Base-by-base conservation (phyloP, 2,888 invertebrate species). In the Chelonus formosanus region DNA sequence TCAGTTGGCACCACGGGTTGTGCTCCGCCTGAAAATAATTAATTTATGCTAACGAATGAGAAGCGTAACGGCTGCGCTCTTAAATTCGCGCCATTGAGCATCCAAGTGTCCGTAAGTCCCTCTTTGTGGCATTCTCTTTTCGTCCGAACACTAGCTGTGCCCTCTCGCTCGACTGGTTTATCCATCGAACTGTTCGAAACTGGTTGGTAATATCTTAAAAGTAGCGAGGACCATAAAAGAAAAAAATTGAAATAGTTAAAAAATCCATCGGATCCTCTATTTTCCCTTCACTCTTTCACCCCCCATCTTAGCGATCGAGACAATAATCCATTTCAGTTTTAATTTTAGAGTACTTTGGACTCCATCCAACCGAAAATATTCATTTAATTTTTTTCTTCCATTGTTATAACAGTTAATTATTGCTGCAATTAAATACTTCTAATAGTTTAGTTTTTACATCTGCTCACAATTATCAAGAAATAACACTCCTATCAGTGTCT, bases 11-110 rank as follows among this genome's bases (percentile, higher is more conserved):
- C 70, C 67, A 70, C 70, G 45, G 57, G 48, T 10, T 52, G 44
- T 70, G 74, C 68, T 68, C 62, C 65, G 70, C 71, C 70, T 73
- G 77, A 77, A 78, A 79, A 82, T 82, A 81, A 81, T 82, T 82
- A 81, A 81, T 81, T 81, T 81, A 81, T 81, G 81, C 80, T 81
- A 81, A 81, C 81, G 81, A 81, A 81, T 77, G 81, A 81, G 80
- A 81, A 81, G 79, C 80, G 81, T 81, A 81, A 81, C 81, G 81
- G 81, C 80, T 79, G 65, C 76, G 78, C 81, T 80, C 81, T 82
- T 80, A 79, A 82, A 80, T 82, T 82, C 82, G 82, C 82, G 79
- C 81, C 82, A 82, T 81, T 82, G 82, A 82, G 79, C 79, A 79
- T 70, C 78, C 82, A 82, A 82, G 80, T 79, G 78, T 76, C 80